Evolutionary conservation across 2,113 vertebrate species (phyloP), one percentile per base, ranked within the genome.

Genomic region (Pagrus major): DNA sequence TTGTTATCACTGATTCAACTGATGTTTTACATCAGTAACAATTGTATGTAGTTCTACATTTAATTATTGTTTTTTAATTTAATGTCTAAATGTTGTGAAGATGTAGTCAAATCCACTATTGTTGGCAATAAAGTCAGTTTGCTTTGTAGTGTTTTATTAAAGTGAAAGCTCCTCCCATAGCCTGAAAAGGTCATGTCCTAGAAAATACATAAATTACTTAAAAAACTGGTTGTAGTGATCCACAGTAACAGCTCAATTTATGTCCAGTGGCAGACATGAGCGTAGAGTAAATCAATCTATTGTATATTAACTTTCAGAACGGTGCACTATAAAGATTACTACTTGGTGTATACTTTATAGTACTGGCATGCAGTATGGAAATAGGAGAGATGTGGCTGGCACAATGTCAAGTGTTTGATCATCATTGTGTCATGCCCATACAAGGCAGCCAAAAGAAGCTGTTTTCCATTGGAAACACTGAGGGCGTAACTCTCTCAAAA

Each of bases 381-480:
- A 42, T 20, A 4, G 18, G 16, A 60, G 16, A 20, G 20, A 35
- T 67, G 15, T 41, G 9, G 41, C 8, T 49, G 44, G 59, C 56
- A 51, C 10, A 56, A 16, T 4, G 42, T 60, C 42, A 59, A 51
- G 16, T 31, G 23, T 31, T 71, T 58, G 41, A 41, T 33, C 29
- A 51, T 69, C 27, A 63, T 21, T 76, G 37, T 60, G 47, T 21
- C 21, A 69, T 60, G 25, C 3, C 21, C 49, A 29, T 11, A 20
- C 16, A 29, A 15, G 20, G 47, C 16, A 49, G 16, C 46, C 18
- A 2, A 41, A 23, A 66, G 23, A 44, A 9, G 12, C 46, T 1
- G 52, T 47, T 69, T 64, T 75, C 14, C 37, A 21, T 31, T 65
- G 25, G 25, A 55, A 75, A 35, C 27, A 52, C 63, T 16, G 18